Percentiles rank a stretch among this genome's conserved stretches.
phyloP scores from a whole-genome alignment of 2,797 vertebrate species.

The Esox lucius region DNA sequence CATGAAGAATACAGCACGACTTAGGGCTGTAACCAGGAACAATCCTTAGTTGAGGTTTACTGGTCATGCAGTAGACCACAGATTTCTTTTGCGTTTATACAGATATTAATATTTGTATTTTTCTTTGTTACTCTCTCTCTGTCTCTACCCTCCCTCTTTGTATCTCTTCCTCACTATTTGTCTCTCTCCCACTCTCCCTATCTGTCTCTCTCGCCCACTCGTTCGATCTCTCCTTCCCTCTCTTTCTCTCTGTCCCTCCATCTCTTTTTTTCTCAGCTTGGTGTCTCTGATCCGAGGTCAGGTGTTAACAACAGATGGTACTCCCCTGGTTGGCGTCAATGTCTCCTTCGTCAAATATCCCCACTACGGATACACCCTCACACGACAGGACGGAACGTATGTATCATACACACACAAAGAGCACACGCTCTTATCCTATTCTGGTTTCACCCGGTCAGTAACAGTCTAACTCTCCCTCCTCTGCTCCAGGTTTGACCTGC shows the following conservation, averaged over 20 bases:
- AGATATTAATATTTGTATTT: too few species aligned
- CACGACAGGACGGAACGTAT: conserved; percentile 98
- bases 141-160: background rate
- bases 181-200: background rate
- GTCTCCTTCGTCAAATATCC: conserved; percentile 99
- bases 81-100: too few species aligned
- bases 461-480: too few species aligned
- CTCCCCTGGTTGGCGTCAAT: conserved; percentile 96
- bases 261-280: conserved; percentile 73
- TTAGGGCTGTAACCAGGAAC: too few species aligned
- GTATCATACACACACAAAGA: conserved; percentile 65
- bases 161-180: background rate
- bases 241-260: background rate
- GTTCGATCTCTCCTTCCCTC: too few species aligned
- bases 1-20: too few species aligned
- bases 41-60: too few species aligned
- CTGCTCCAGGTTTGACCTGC: conserved; percentile 91
- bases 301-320: conserved; percentile 97
- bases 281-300: conserved; percentile 97
- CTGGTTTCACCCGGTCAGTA: background rate
- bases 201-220: background rate
- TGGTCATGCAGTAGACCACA: too few species aligned
- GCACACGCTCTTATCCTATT: background rate
- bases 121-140: background rate
- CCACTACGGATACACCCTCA: conserved; percentile 97